phyloP scores from a whole-genome alignment of 2,113 vertebrate species.

The Macrotus californicus region DNA sequence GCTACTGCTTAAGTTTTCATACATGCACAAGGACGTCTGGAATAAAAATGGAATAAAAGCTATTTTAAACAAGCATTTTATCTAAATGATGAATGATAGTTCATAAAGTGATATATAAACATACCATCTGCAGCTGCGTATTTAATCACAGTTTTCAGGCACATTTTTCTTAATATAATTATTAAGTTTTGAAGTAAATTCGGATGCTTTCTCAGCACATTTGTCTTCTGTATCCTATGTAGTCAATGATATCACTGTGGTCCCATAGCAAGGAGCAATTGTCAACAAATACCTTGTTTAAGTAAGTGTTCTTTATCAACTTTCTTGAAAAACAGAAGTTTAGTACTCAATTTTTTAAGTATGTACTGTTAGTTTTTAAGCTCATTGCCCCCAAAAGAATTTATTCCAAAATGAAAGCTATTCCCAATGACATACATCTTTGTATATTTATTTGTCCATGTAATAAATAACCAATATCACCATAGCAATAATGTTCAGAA shows the following conservation, averaged over 20 bases:
- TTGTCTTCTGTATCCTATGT: background rate
- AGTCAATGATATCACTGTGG: background rate
- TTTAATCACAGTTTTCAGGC: slow-evolving; percentile 27
- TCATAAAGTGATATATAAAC: slow-evolving; percentile 15
- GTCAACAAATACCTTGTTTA: background rate
- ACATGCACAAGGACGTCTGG: background rate
- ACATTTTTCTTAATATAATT: slow-evolving; percentile 35
- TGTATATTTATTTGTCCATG: background rate
- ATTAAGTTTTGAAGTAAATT: background rate
- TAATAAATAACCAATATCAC: background rate
- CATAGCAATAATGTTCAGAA: background rate
- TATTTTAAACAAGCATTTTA: slow-evolving; percentile 25
- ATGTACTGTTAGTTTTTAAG: background rate
- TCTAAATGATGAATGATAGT: slow-evolving; percentile 43
- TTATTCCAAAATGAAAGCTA: background rate
- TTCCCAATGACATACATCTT: background rate
- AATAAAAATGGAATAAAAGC: background rate
- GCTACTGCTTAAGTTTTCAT: background rate
- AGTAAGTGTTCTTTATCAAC: background rate
- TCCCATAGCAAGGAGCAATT: background rate
- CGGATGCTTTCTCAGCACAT: background rate
- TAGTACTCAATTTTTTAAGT: background rate
- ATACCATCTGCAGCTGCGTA: background rate
- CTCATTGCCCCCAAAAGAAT: background rate
- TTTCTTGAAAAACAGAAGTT: background rate